A percentile compares a stretch with the other conserved stretches of the same genome.
Conservation (phyloP, 2,113 vertebrate genomes). For the Gymnorhina tibicen region DNA sequence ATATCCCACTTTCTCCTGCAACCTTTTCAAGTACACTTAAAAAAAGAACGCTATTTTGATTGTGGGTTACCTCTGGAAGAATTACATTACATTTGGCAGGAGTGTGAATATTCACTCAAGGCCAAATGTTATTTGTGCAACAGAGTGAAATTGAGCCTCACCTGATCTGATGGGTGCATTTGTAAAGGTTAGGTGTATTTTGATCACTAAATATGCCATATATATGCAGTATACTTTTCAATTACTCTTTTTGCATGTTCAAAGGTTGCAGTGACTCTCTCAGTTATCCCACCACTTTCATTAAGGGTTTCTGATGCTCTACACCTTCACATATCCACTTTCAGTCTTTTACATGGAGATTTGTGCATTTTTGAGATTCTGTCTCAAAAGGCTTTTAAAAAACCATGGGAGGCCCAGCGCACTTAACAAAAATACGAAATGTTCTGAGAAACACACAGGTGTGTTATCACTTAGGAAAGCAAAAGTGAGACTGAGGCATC, state of each 20-base stretch:
- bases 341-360: background rate
- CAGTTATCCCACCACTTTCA: background rate
- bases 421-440: background rate
- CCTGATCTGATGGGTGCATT: background rate
- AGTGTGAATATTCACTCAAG: background rate
- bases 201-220: background rate
- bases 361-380: background rate
- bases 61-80: background rate
- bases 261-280: background rate
- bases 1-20: background rate
- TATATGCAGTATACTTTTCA: background rate
- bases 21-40: background rate
- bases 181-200: background rate
- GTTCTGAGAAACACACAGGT: background rate
- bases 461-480: background rate
- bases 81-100: background rate
- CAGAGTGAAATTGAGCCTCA: background rate
- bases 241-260: background rate
- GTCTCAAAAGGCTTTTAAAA: background rate
- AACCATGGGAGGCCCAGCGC: accelerated
- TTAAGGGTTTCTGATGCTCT: background rate
- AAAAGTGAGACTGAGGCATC: accelerated
- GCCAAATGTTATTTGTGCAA: background rate
- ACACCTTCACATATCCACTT: background rate
- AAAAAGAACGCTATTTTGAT: conserved; percentile 4